Conservation (phyloP, 2,888 invertebrate species). For the Dynastes hyllus region DNA sequence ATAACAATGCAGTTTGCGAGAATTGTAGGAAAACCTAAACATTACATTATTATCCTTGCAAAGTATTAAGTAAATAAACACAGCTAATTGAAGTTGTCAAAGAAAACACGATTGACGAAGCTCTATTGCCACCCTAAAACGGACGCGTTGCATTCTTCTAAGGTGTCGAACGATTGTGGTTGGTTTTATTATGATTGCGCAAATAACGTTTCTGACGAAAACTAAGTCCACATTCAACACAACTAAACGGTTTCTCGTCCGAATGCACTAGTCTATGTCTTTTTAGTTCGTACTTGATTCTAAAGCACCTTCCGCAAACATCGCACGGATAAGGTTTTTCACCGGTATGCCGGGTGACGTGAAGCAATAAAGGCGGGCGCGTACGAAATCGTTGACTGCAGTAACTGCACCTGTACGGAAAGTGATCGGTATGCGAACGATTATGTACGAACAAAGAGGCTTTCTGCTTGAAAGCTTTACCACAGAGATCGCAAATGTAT, state of each 20-base stretch:
- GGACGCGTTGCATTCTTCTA: slow-evolving; percentile 1
- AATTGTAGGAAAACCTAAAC: no score
- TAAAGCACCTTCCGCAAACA: slow-evolving; percentile 75
- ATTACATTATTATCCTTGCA: no score
- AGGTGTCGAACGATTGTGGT: slow-evolving; percentile 64
- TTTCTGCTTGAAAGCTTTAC: slow-evolving; percentile 79
- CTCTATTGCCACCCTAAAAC: no score
- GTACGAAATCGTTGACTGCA: slow-evolving; percentile 78
- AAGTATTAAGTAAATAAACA: no score
- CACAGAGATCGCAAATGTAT: slow-evolving; percentile 75
- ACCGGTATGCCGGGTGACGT: slow-evolving; percentile 77
- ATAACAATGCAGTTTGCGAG: no score
- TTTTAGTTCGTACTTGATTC: slow-evolving; percentile 76
- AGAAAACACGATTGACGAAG: no score
- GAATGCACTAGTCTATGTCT: slow-evolving; percentile 74
- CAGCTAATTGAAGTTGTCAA: no score
- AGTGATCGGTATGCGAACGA: slow-evolving; percentile 74
- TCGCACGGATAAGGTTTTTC: slow-evolving; percentile 77
- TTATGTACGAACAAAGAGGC: slow-evolving; percentile 79
- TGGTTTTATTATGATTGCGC: slow-evolving; percentile 72
- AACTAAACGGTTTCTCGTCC: slow-evolving; percentile 73
- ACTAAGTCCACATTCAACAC: slow-evolving; percentile 69
- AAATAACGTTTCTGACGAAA: slow-evolving; percentile 74
- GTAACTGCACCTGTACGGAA: slow-evolving; percentile 75
- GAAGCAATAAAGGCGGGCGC: slow-evolving; percentile 74